Evolutionary conservation across 2,888 invertebrate genomes (phyloP).

Genomic region (Eilema caniola): DNA sequence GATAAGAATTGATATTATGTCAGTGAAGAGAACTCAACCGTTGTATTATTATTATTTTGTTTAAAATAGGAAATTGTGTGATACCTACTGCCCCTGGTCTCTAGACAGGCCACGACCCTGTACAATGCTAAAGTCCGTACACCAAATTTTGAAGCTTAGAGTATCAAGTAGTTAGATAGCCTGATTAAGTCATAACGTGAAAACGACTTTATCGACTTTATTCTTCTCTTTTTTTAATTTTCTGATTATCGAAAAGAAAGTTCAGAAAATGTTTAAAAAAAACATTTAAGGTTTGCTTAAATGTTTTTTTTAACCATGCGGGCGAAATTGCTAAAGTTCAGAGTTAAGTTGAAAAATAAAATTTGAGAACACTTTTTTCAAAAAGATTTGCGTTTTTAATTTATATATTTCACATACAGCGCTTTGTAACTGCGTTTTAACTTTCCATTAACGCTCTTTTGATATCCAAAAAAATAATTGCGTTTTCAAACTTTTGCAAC

Average conservation of each 20-base stretch:
- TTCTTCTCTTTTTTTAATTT: too few species aligned
- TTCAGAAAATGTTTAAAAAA: too few species aligned
- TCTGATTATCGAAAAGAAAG: too few species aligned
- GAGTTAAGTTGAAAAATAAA: too few species aligned
- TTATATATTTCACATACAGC: too few species aligned
- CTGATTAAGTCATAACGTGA: not conserved
- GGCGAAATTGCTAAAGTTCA: too few species aligned
- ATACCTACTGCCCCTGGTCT: not conserved
- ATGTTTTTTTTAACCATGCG: too few species aligned
- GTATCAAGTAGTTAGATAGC: not conserved
- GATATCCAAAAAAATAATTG: not conserved
- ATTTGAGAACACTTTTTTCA: too few species aligned
- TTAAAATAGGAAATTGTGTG: not conserved
- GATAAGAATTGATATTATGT: not conserved
- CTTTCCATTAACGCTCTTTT: not conserved
- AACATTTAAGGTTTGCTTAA: too few species aligned
- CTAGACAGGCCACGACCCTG: not conserved
- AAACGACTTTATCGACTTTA: too few species aligned
- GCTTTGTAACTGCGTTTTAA: too few species aligned
- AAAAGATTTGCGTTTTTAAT: too few species aligned
- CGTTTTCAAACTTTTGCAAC: not conserved
- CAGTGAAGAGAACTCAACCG: not conserved
- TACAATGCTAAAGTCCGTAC: not conserved
- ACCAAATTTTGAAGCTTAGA: not conserved
- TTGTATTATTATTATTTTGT: not conserved